These are phyloP conservation scores for Echiichthys vipera DNA, from an alignment of 2,797 vertebrate species.

Conservation along the genomic window DNA sequence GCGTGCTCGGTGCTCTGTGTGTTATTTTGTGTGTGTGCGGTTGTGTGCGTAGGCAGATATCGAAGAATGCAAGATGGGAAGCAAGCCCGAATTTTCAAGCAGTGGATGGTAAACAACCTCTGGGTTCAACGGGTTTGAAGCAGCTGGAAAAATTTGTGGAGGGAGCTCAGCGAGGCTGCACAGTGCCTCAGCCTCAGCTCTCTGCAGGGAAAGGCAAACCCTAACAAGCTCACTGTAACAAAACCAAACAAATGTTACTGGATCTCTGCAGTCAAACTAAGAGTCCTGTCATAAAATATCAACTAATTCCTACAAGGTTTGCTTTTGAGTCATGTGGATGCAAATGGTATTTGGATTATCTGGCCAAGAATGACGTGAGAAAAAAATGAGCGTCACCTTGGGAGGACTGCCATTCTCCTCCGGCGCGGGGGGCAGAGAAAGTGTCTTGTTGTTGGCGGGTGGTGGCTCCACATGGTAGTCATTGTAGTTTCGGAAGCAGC, in stretches of 20 bases:
- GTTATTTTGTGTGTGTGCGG: slow-evolving; percentile 60
- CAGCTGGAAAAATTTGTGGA: slow-evolving; percentile 85
- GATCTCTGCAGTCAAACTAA: slow-evolving; percentile 22
- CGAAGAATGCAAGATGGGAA: slow-evolving; percentile 83
- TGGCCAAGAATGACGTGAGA: slow-evolving; percentile 35
- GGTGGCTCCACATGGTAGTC: slow-evolving; percentile 93
- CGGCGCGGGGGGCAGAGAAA: slow-evolving; percentile 88
- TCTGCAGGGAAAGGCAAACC: slow-evolving; percentile 66
- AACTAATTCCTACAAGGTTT: slow-evolving; percentile 29
- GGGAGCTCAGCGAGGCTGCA: slow-evolving; percentile 67
- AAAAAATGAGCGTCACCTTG: slow-evolving; percentile 86
- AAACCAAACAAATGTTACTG: slow-evolving; percentile 64
- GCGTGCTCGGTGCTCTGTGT: slow-evolving; percentile 37
- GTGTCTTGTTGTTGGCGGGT: slow-evolving; percentile 88
- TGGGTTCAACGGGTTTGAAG: slow-evolving; percentile 86
- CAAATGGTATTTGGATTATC: slow-evolving; percentile 38
- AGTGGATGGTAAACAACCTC: slow-evolving; percentile 84
- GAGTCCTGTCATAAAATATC: slow-evolving; percentile 26
- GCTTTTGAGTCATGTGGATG: slow-evolving; percentile 18
- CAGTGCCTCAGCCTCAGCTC: slow-evolving; percentile 54
- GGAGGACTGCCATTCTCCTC: slow-evolving; percentile 95
- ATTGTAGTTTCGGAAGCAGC: slow-evolving; percentile 98
- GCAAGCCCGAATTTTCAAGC: slow-evolving; percentile 80
- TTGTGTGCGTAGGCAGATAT: slow-evolving; percentile 76
- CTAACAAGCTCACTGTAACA: slow-evolving; percentile 59